A percentile compares a stretch with the other conserved stretches of the same genome.
Conservation (phyloP, 2,888 invertebrate genomes). For the Spicauda simplicius region DNA sequence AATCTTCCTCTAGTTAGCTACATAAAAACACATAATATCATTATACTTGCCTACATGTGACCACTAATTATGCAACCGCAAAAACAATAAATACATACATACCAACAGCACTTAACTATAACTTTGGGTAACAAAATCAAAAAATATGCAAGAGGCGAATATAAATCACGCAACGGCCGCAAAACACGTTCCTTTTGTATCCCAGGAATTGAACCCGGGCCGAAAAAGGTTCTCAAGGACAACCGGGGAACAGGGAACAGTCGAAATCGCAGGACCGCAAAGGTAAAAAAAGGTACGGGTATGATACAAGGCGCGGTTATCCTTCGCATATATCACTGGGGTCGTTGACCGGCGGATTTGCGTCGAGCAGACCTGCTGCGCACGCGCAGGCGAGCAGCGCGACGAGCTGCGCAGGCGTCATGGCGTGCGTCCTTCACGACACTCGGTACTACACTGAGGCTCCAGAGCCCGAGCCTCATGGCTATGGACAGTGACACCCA, state of each 20-base stretch:
- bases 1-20: neutral
- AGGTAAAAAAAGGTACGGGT: constrained; percentile 40
- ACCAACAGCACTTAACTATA: constrained; percentile 12
- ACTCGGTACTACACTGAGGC: constrained; percentile 49
- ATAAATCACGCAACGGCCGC: constrained; percentile 24
- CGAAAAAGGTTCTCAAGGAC: constrained; percentile 25
- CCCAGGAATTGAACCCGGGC: constrained; percentile 30
- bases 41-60: neutral
- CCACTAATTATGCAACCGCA: constrained; percentile 4
- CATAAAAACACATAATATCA: constrained; percentile 1
- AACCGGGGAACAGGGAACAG: constrained; percentile 19
- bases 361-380: constrained; percentile 56
- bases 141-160: constrained; percentile 10
- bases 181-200: constrained; percentile 30
- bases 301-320: constrained; percentile 47
- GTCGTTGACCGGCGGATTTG: constrained; percentile 71
- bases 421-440: constrained; percentile 54
- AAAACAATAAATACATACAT: constrained; percentile 18
- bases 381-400: constrained; percentile 50
- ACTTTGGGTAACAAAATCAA: constrained; percentile 21
- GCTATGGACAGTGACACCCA: constrained; percentile 22
- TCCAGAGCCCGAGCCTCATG: constrained; percentile 24
- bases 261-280: constrained; percentile 32
- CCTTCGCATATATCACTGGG: constrained; percentile 70
- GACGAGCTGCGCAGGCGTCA: constrained; percentile 51